Evolutionary conservation across 1,140 invertebrate species (phyloP).

Genomic region (Pachyrhynchus sulphureomaculatus): DNA sequence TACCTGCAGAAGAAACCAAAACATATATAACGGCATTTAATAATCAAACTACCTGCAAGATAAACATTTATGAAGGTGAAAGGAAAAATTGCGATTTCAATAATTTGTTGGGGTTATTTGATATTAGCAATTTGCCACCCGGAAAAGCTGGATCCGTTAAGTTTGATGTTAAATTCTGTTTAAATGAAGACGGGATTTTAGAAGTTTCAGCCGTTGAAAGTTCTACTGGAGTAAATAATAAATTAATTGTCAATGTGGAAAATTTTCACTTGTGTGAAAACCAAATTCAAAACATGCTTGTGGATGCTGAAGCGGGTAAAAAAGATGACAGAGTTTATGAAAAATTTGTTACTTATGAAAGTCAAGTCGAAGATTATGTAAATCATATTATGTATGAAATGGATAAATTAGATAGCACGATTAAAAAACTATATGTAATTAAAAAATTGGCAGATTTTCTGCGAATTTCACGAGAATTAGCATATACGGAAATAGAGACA

Average conservation of each 20-base stretch:
- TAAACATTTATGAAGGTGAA: conserved; percentile 32
- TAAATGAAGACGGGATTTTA: conserved; percentile 35
- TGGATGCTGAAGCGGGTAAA: not conserved
- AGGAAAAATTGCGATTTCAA: conserved; percentile 24
- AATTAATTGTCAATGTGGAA: conserved; percentile 5
- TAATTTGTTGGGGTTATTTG: conserved; percentile 24
- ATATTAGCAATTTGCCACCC: conserved; percentile 16
- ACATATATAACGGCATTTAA: not conserved
- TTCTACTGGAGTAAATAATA: conserved; percentile 2
- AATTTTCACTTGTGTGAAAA: not conserved
- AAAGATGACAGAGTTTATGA: conserved; percentile 2
- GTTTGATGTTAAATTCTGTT: conserved; percentile 12
- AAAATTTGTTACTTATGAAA: not conserved
- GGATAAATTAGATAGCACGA: too few relatives aligned
- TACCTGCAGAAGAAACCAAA: conserved; percentile 3
- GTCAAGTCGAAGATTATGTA: too few relatives aligned
- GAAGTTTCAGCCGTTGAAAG: conserved; percentile 13
- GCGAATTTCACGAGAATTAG: too few relatives aligned
- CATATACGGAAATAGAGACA: too few relatives aligned
- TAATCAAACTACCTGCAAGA: conserved; percentile 11
- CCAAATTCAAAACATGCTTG: not conserved
- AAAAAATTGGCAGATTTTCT: too few relatives aligned
- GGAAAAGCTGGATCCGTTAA: conserved; percentile 11
- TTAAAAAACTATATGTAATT: too few relatives aligned
- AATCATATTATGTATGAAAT: too few relatives aligned